Evolutionary conservation across 2,113 vertebrate species (phyloP), one percentile per base, ranked within the genome.

Genomic region (Forbesichthys papilliferus): DNA sequence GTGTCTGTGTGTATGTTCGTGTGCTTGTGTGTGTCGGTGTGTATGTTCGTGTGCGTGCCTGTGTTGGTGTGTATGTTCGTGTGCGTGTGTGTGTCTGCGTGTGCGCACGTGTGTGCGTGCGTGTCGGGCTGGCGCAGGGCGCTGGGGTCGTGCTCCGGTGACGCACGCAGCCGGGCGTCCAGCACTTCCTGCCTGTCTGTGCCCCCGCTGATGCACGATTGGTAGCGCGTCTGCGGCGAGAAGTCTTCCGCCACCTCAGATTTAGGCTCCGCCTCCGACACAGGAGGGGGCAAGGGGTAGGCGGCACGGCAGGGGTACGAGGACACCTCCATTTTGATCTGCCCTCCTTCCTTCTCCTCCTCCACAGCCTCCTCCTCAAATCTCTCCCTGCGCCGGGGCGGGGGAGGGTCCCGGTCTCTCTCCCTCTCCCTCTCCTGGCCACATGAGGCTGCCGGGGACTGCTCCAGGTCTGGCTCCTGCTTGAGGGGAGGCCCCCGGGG

Each of bases 291-390:
- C 8, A 73, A 78, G 66, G 87, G 81, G 58, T 94, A 95, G 1
- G 91, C 51, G 42, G 88, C 81, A 3, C 84, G 83, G 73, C 90
- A 92, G 9, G 87, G 81, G 9, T 92, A 85, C n/a, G 91, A 83
- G 8, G 77, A 61, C 3, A 78, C 83, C 51, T 94, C 93, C 47
- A 88, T 87, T 63, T 94, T 91, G 1, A 92, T 81, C 0, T 87
- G 70, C 0, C 89, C 82, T 20, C 66, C 86, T 7, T 92, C 87
- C 0, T 91, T 89, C 66, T 92, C 74, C 51, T 94, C 91, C 55
- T 88, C 70, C 48, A 90, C 73, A 74, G 92, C 89, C 0, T 92
- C 94, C 66, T 93, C 94, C 67, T 93, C 90, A 11, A 82, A 86
- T 34, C 68, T 73, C 16, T 75, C 68, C 8, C 1, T 3, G 27